Evolutionary conservation across 2,113 vertebrate species (phyloP).

Genomic region (Cairina moschata): DNA sequence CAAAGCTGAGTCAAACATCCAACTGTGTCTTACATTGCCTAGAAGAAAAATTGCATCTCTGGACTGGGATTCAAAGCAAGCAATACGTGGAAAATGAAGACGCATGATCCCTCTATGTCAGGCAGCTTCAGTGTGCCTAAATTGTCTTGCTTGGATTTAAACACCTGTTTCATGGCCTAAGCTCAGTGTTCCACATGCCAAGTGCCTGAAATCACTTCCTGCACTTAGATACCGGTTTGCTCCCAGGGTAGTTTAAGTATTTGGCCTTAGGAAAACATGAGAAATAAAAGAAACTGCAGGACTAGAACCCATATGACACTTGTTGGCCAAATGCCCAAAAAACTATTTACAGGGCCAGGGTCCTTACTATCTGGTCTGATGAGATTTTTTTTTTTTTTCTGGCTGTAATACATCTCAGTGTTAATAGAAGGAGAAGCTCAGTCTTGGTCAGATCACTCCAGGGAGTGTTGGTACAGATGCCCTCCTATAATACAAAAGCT

Average conservation of each 20-base stretch:
- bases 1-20: background rate
- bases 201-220: slow-evolving; percentile 1
- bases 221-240: background rate
- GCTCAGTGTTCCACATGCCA: background rate
- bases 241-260: background rate
- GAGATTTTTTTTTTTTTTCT: background rate
- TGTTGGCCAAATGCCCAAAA: slow-evolving; percentile 4
- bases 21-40: background rate
- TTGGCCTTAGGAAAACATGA: slow-evolving; percentile 1
- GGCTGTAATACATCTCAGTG: background rate
- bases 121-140: background rate
- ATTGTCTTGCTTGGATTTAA: background rate
- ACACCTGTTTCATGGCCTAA: background rate
- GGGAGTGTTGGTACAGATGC: background rate
- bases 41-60: background rate
- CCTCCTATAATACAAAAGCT: slow-evolving; percentile 22
- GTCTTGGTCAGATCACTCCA: slow-evolving; percentile 16
- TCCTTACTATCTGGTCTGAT: background rate
- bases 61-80: background rate
- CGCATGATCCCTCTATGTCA: background rate
- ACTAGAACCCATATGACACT: background rate
- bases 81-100: background rate
- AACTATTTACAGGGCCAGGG: slow-evolving; percentile 12
- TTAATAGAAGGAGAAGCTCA: slow-evolving; percentile 24
- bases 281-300: background rate